Conservation (phyloP, 1,140 invertebrate genomes). For the Gryon sp. region DNA sequence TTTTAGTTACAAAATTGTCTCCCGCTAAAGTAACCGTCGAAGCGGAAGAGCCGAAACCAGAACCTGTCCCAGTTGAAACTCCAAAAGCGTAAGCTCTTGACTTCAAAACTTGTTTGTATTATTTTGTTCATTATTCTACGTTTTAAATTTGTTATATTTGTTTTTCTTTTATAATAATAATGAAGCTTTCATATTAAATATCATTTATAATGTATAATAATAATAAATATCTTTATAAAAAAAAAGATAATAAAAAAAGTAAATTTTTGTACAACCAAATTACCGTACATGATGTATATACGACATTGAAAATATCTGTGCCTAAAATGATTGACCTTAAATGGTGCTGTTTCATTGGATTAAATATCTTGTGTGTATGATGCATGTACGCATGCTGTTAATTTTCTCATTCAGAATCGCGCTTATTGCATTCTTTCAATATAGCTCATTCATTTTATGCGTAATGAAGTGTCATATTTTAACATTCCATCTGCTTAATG, state of each 20-base stretch:
- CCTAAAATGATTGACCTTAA: constrained; percentile 29
- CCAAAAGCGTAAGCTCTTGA: constrained; percentile 46
- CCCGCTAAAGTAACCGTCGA: constrained; percentile 69
- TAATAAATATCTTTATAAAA: no score
- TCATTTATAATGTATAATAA: no score
- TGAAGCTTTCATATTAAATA: no score
- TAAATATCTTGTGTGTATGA: constrained; percentile 27
- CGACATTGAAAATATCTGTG: constrained; percentile 20
- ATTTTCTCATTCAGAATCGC: constrained; percentile 63
- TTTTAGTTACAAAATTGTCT: constrained; percentile 74
- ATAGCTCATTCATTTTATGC: constrained; percentile 62
- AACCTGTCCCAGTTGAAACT: constrained; percentile 65
- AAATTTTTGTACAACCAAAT: no score
- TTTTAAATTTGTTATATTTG: no score
- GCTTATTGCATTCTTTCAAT: constrained; percentile 64
- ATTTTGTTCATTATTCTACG: no score
- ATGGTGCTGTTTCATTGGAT: constrained; percentile 33
- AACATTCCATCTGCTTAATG: constrained; percentile 62
- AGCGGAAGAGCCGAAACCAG: constrained; percentile 72
- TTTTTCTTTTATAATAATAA: no score
- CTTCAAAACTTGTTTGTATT: no score
- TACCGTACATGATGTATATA: no score
- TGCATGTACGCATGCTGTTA: constrained; percentile 41
- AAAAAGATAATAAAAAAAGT: neutral
- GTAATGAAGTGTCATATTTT: constrained; percentile 60